A percentile compares a stretch with the other conserved stretches of the same genome.
Evolutionary conservation across 2,797 vertebrate genomes (phyloP).

Genomic region (Scyliorhinus canicula): DNA sequence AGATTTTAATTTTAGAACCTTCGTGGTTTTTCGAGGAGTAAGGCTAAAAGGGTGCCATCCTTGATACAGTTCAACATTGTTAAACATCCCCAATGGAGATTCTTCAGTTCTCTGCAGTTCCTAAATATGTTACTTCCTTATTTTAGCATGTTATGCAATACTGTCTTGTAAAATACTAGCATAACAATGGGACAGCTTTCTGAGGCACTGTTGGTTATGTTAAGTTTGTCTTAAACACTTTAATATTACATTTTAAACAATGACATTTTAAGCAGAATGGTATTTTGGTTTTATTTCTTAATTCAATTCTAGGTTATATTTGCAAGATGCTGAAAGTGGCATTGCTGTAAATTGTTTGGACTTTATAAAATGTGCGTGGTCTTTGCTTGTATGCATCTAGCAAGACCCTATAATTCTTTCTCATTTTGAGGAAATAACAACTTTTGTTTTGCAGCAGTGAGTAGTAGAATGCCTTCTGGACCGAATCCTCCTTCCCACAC

Average conservation of each 20-base stretch:
- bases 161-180: neutral
- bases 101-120: neutral
- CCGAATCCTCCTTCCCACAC: conserved; percentile 61
- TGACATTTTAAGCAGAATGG: neutral
- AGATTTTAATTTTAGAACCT: neutral
- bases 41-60: neutral
- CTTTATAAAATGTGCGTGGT: neutral
- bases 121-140: neutral
- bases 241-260: neutral
- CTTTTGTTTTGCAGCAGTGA: conserved; percentile 76
- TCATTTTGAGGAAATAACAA: conserved; percentile 21
- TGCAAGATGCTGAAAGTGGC: neutral
- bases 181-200: neutral
- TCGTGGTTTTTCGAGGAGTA: neutral
- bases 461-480: conserved; percentile 78
- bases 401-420: neutral
- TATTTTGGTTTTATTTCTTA: neutral
- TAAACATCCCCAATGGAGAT: neutral
- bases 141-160: neutral
- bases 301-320: neutral
- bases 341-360: too few species aligned
- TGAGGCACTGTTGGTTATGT: neutral
- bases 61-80: neutral
- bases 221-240: neutral
- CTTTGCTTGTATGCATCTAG: neutral